Evolutionary conservation across 2,113 vertebrate species (phyloP).

Genomic region (Syngnathus floridae): DNA sequence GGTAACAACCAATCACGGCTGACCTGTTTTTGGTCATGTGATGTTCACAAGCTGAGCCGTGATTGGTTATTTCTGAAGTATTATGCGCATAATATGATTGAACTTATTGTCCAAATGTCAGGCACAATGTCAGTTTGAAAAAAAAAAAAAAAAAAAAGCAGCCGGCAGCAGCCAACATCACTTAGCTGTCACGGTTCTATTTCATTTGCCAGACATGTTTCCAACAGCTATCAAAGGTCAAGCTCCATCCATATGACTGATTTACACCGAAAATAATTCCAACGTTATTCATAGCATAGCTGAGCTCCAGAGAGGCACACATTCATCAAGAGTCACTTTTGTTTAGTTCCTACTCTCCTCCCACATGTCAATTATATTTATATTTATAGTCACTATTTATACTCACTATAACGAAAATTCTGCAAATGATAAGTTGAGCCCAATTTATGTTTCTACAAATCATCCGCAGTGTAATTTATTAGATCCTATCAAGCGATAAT

Average conservation of each 20-base stretch:
- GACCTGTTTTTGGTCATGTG: no score
- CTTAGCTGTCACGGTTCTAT: conserved; percentile 18
- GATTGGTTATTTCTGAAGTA: no score
- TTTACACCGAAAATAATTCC: conserved; percentile 28
- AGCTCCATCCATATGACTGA: conserved; percentile 34
- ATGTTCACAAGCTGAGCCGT: no score
- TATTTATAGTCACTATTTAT: no score
- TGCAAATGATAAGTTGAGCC: not conserved
- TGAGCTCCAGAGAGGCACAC: not conserved
- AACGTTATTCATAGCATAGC: conserved; percentile 27
- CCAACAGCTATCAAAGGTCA: conserved; percentile 46
- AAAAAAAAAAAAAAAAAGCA: conserved; percentile 14
- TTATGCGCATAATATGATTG: no score
- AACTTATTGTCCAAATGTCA: no score
- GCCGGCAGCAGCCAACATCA: conserved; percentile 13
- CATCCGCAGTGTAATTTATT: not conserved
- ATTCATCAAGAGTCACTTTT: not conserved
- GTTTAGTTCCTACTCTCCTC: not conserved
- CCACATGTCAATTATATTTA: no score
- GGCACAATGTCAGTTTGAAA: no score
- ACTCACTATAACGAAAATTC: not conserved
- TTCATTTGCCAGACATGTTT: conserved; percentile 28
- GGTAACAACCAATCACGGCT: no score
- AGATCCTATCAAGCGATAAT: not conserved
- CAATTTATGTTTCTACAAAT: not conserved